Conservation (phyloP, 1,140 invertebrate species). For the Drosophila nigromelanica region DNA sequence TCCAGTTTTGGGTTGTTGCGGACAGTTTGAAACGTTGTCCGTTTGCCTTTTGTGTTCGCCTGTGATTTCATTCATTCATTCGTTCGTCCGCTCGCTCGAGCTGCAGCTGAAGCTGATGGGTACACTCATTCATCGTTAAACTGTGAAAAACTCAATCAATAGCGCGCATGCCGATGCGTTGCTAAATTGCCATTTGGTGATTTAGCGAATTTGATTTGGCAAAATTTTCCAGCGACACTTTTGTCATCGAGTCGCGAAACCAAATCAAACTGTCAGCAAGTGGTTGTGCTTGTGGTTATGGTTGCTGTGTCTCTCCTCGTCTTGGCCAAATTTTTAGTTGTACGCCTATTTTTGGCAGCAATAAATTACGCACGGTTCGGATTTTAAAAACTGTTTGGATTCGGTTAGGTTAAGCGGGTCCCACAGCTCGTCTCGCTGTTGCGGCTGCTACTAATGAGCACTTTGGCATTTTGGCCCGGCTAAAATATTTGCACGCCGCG, state of each 20-base stretch:
- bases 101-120: constrained; percentile 19
- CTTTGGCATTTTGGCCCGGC: constrained; percentile 73
- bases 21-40: constrained; percentile 11
- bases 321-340: constrained; percentile 61
- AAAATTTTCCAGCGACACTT: constrained; percentile 67
- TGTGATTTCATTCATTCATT: constrained; percentile 24
- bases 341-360: constrained; percentile 53
- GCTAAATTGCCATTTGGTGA: constrained; percentile 64
- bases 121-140: constrained; percentile 47
- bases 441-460: constrained; percentile 61
- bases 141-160: constrained; percentile 78
- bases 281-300: neutral
- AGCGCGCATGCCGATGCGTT: constrained; percentile 69
- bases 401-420: constrained; percentile 32
- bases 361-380: constrained; percentile 74
- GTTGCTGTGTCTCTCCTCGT: neutral
- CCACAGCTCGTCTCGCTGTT: constrained; percentile 23
- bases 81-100: neutral
- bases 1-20: constrained; percentile 29
- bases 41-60: neutral
- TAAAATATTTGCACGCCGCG: constrained; percentile 35
- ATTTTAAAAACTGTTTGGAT: constrained; percentile 15
- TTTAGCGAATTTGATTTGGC: constrained; percentile 26
- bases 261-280: constrained; percentile 23
- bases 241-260: constrained; percentile 24